phyloP scores from a whole-genome alignment of 2,888 invertebrate species.

The Euproctis similis region DNA sequence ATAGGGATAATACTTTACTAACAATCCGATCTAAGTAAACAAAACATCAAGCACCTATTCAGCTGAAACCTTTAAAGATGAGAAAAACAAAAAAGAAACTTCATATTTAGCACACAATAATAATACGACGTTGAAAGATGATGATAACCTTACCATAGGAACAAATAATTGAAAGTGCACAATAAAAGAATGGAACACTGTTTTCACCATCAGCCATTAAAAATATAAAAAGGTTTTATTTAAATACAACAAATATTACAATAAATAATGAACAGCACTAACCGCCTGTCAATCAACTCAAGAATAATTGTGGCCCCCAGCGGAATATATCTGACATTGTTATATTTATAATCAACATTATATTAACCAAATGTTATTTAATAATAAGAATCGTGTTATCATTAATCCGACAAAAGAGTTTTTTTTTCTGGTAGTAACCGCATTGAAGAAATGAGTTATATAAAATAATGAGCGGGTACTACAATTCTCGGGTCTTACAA shows the following conservation, averaged over 20 bases:
- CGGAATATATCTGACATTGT: conserved; percentile 10
- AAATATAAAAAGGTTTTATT: too few species aligned
- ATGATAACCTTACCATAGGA: not conserved
- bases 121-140: conserved; percentile 4
- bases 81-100: too few species aligned
- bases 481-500: too few species aligned
- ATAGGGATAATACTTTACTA: too few species aligned
- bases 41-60: too few species aligned
- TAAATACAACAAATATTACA: not conserved
- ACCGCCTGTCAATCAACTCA: conserved; percentile 18
- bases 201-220: not conserved
- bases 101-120: too few species aligned
- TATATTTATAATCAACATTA: conserved; percentile 11
- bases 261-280: conserved; percentile 4
- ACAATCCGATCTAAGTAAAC: too few species aligned
- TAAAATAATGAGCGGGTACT: too few species aligned
- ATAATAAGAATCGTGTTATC: conserved; percentile 36
- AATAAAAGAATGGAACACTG: not conserved
- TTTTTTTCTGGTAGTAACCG: too few species aligned
- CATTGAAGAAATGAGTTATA: conserved; percentile 15
- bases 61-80: too few species aligned
- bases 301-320: conserved; percentile 18
- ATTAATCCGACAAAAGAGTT: conserved; percentile 31
- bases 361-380: conserved; percentile 29
- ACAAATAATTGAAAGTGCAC: not conserved